Conservation (phyloP, 2,113 vertebrate species). For the Onychorhynchus coronatus region DNA sequence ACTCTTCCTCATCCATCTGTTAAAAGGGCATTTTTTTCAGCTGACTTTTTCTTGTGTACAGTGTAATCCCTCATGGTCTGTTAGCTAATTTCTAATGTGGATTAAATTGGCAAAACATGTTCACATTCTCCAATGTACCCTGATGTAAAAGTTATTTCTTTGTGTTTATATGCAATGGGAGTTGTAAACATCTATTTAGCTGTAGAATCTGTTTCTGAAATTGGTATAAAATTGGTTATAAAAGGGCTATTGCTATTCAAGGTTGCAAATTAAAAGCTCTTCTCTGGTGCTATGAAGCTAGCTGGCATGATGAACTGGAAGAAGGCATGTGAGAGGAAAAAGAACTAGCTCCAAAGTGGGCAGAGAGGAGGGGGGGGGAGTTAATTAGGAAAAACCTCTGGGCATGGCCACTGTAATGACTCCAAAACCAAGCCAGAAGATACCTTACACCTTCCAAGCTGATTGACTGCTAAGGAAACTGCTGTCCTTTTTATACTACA, state of each 20-base stretch:
- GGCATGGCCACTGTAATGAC: neutral
- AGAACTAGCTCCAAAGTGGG: neutral
- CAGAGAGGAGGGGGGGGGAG: neutral
- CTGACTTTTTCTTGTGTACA: neutral
- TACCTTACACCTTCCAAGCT: neutral
- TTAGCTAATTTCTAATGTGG: neutral
- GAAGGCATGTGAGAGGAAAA: neutral
- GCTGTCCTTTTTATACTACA: neutral
- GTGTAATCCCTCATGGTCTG: neutral
- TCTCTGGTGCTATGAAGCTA: neutral
- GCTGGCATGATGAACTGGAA: neutral
- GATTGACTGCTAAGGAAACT: neutral
- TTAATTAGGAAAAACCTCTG: neutral
- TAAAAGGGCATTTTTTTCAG: neutral
- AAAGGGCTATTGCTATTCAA: neutral
- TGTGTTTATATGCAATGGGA: neutral
- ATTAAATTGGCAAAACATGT: neutral
- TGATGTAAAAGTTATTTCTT: neutral
- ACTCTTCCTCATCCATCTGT: neutral
- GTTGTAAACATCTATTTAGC: neutral
- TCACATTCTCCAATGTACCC: neutral
- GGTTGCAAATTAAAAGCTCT: neutral
- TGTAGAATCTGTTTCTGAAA: neutral
- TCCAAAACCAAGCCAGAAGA: neutral
- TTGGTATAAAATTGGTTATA: neutral